Evolutionary conservation across 2,797 vertebrate species (phyloP), one percentile per base, ranked within the genome.

Genomic region (Brachyalestes nurse): DNA sequence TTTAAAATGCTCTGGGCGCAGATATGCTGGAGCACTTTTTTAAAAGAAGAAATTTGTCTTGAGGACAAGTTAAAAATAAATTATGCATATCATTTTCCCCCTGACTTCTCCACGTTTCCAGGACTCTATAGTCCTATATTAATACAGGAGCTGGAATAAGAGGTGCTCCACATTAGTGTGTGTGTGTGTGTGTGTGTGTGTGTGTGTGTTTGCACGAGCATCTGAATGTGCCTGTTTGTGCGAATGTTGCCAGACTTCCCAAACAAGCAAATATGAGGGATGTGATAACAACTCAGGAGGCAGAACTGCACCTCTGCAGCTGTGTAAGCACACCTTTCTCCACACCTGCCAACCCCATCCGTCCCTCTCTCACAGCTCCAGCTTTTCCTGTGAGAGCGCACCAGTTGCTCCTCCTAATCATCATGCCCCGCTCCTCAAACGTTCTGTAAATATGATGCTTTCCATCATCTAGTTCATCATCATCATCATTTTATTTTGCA

Each of bases 31-130:
- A 95, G 93, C 91, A 49, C 92, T 94, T 93, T 93, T 93, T 94
- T 79, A 92, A 88, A 93, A 93, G 90, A 91, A 91, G 90, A 94
- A 93, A 93, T 93, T 92, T 93, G 93, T 95, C 93, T 95, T 94
- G 93, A 95, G 93, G 94, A 93, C 89, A 92, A 94, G 92, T 92
- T 93, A 93, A 93, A 92, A 88, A 93, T 95, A 94, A 95, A 95
- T 95, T 95, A 95, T 95, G 95, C 95, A 95, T 95, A 93, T 95
- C 87, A 93, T 91, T 89, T 91, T 67, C 87, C 79, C 88, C 91
- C 89, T 88, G 40, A 82, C 64, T 92, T 85, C 90, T 92, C 87
- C 90, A 88, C 89, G 23, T 72, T 81, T 84, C 76, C 61, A 69
- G 61, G 61, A 70, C 81, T 79, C 12, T 77, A 65, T 81, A 83